Base-by-base conservation (phyloP, 1,140 invertebrate genomes). In the Phocides pigmalion region DNA sequence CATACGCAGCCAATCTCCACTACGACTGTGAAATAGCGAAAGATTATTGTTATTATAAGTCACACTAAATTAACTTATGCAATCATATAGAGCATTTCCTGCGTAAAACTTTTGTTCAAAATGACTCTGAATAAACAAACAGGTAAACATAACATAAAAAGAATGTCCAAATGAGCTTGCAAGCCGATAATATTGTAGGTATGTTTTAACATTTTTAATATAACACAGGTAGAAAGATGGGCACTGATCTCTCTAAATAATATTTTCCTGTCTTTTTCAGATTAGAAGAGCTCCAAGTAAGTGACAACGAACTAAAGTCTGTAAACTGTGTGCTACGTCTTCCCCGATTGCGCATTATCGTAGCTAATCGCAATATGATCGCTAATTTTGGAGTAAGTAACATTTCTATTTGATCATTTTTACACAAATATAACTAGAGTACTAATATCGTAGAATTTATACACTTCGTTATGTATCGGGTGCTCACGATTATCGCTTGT, bases 201-300 rank as follows among this genome's bases (percentile, higher is more conserved):
- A n/a, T n/a, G n/a, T n/a, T n/a, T n/a, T n/a, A n/a, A n/a, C n/a
- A n/a, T n/a, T n/a, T n/a, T n/a, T n/a, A n/a, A n/a, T n/a, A n/a
- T 22, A 22, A 22, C 22, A 14, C 12, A 5, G 35, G 14, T 14
- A 4, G n/a, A 1, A 1, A 0, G 12, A 4, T 3, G n/a, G 35
- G 1, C 35, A 4, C 3, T 2, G 35, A 39, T 14, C 0, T 14
- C 35, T 14, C 35, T 39, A 4, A 39, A 4, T 39, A 14, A 39
- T 14, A 6, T 22, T 3, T 14, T 14, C 12, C 11, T 42, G 9
- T 44, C 8, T 61, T 1, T 94, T 93, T 3, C 88, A 96, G 95
- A 74, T 86, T 96, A 74, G 93, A 93, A 75, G 95, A 95, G 76
- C 79, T 96, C n/a, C 92, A 94, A 58, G 87, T 95, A 51, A 95